phyloP scores from a whole-genome alignment of 1,140 invertebrate genomes.

The Cylas formicarius region DNA sequence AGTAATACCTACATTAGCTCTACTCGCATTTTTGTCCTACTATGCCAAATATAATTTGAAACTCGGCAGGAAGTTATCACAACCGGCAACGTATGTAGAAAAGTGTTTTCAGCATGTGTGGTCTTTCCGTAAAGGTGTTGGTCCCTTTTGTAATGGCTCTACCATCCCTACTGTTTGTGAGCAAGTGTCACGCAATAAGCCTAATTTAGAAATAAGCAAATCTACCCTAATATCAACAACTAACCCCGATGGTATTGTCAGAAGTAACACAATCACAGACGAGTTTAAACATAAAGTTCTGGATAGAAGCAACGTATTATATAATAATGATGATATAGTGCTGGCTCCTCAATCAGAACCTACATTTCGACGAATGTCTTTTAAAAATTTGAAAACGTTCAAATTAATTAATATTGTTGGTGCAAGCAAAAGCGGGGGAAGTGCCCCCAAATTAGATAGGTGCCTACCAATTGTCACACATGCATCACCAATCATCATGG shows the following conservation, averaged over 20 bases:
- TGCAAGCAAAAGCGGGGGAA: constrained; percentile 15
- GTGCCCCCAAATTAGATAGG: no score
- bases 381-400: constrained; percentile 44
- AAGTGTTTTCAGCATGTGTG: constrained; percentile 32
- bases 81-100: constrained; percentile 62
- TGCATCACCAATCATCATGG: no score
- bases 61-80: constrained; percentile 58
- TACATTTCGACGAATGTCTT: constrained; percentile 31
- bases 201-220: constrained; percentile 53
- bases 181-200: constrained; percentile 2
- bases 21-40: constrained; percentile 62
- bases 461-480: no score
- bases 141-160: constrained; percentile 22
- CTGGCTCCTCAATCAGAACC: no score
- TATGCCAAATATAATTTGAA: constrained; percentile 61
- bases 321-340: no score
- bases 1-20: constrained; percentile 61
- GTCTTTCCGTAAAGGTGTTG: constrained; percentile 31
- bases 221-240: constrained; percentile 63
- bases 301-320: not conserved
- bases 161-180: constrained; percentile 21
- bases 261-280: constrained; percentile 38
- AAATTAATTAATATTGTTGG: constrained; percentile 39
- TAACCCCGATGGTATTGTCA: constrained; percentile 53
- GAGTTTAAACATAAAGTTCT: constrained; percentile 8